A percentile compares a stretch with the other conserved stretches of the same genome.
Evolutionary conservation across 2,113 vertebrate genomes (phyloP).

Genomic region (Addax nasomaculatus): DNA sequence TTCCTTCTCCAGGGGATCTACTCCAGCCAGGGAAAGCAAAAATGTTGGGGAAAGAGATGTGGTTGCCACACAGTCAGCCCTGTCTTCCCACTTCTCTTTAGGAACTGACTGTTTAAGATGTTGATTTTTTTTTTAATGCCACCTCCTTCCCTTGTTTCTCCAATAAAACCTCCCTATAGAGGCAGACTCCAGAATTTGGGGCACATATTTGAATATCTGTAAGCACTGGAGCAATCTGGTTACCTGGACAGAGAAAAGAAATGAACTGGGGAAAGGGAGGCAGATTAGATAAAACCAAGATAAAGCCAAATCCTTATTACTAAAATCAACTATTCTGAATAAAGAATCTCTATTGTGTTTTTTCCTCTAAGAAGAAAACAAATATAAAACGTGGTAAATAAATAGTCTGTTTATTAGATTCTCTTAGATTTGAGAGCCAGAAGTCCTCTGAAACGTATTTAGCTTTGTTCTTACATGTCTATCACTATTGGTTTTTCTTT

Average conservation of each 20-base stretch:
- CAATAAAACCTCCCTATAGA: not conserved
- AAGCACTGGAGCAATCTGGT: not conserved
- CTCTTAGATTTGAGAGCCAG: constrained; percentile 26
- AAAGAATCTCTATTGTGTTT: not conserved
- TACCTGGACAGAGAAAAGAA: not conserved
- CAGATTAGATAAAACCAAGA: not conserved
- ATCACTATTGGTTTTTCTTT: constrained; percentile 50
- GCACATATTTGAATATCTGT: not conserved
- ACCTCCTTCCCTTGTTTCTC: not conserved
- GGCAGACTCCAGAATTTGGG: not conserved
- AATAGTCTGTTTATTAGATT: constrained; percentile 14
- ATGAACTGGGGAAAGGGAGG: not conserved
- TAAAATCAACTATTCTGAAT: constrained; percentile 5
- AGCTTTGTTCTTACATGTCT: constrained; percentile 44
- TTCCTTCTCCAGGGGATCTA: not conserved
- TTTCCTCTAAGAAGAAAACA: constrained; percentile 23
- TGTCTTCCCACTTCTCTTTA: not conserved
- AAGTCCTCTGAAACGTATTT: not conserved
- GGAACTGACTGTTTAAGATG: not conserved
- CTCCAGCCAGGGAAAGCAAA: not conserved
- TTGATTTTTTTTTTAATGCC: not conserved
- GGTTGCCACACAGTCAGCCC: too few relatives aligned
- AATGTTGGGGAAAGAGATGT: not conserved
- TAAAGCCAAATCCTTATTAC: not conserved
- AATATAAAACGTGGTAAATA: constrained; percentile 8